These are phyloP conservation scores for Sciaenops ocellatus DNA, from an alignment of 2,797 vertebrate species.

Conservation along the genomic window DNA sequence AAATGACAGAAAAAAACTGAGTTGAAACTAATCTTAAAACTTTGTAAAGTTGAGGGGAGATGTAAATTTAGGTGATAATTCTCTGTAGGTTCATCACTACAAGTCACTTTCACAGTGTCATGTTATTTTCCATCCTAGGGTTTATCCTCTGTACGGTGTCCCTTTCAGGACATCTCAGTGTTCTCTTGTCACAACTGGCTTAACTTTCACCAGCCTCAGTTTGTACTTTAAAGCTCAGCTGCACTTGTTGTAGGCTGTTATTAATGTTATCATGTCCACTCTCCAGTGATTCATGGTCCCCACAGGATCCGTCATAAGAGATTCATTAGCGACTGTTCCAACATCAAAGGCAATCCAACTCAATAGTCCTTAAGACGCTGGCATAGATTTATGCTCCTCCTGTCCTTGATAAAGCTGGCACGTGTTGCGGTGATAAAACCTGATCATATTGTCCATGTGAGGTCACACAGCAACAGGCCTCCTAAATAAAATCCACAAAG, in stretches of 20 bases:
- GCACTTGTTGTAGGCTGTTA: background rate
- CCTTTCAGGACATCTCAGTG: background rate
- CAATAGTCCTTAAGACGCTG: background rate
- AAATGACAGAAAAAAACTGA: background rate
- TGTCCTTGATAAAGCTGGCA: background rate
- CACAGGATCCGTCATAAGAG: background rate
- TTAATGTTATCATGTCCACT: background rate
- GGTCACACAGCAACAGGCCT: background rate
- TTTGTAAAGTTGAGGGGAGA: background rate
- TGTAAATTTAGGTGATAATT: background rate
- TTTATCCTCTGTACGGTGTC: too few species aligned
- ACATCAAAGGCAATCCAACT: background rate
- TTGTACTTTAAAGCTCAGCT: background rate
- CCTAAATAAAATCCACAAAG: slow-evolving; percentile 1
- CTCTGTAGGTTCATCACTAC: background rate
- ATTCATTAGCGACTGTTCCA: background rate
- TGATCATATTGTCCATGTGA: background rate
- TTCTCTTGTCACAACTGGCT: background rate
- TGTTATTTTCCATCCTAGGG: too few species aligned
- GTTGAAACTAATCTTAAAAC: background rate
- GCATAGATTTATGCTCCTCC: background rate
- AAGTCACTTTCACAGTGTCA: background rate
- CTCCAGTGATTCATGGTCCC: background rate
- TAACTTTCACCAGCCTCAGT: background rate
- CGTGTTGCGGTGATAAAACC: background rate